Conservation (phyloP, 2,113 vertebrate genomes). For the Gobiocypris rarus region DNA sequence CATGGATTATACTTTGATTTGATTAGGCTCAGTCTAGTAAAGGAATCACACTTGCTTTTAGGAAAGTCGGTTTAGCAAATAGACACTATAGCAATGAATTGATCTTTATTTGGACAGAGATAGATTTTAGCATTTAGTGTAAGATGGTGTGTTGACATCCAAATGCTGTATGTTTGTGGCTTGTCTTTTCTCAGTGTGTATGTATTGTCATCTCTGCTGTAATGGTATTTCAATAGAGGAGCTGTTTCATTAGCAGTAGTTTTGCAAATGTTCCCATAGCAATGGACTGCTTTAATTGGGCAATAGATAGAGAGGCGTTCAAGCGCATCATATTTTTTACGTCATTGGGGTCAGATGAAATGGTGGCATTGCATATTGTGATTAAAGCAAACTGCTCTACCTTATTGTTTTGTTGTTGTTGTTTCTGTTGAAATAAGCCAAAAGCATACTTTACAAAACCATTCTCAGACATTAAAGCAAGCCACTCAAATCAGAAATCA, state of each 20-base stretch:
- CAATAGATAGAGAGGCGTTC: neutral
- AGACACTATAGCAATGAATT: neutral
- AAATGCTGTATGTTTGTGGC: neutral
- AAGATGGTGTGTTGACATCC: neutral
- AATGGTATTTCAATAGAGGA: too few relatives aligned
- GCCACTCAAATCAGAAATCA: neutral
- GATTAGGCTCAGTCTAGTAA: neutral
- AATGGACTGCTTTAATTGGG: neutral
- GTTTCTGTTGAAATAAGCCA: neutral
- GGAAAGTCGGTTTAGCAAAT: neutral
- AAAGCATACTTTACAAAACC: neutral
- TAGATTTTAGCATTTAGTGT: neutral
- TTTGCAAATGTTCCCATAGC: neutral
- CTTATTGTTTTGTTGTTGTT: too few relatives aligned
- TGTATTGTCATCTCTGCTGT: slow-evolving; percentile 10
- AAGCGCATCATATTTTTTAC: neutral
- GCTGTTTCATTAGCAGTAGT: neutral
- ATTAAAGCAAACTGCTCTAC: neutral
- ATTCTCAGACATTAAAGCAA: neutral
- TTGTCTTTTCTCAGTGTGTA: neutral
- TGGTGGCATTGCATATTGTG: neutral
- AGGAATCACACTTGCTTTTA: too few relatives aligned
- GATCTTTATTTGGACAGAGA: neutral
- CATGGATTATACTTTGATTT: neutral
- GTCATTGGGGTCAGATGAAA: neutral